These are phyloP conservation scores for Macaca nemestrina DNA, from an alignment of 2,113 vertebrate species.

Conservation along the genomic window DNA sequence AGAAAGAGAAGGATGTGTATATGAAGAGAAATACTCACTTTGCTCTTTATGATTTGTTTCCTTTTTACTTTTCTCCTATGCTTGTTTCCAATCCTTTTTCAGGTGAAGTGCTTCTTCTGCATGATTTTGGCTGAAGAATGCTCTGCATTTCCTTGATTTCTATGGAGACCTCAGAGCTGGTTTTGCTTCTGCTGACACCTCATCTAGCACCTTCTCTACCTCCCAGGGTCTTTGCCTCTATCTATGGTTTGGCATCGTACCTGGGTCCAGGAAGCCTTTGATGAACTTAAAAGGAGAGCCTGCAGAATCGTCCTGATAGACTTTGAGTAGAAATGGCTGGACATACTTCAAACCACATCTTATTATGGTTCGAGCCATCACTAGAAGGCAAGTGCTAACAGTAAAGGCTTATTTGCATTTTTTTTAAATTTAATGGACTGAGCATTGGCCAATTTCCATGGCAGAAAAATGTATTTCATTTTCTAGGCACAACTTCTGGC, in stretches of 20 bases:
- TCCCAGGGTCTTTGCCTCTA: constrained; percentile 75
- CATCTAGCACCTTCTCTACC: constrained; percentile 68
- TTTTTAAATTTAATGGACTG: constrained; percentile 76
- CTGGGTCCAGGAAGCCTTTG: constrained; percentile 79
- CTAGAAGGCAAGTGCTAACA: constrained; percentile 75
- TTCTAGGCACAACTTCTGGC: constrained; percentile 65
- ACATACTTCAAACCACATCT: constrained; percentile 69
- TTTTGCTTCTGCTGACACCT: constrained; percentile 75
- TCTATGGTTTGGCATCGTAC: constrained; percentile 73
- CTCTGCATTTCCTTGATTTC: constrained; percentile 77
- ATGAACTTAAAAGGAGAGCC: constrained; percentile 77
- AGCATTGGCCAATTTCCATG: constrained; percentile 72
- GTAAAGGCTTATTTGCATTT: constrained; percentile 80
- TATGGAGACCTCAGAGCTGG: constrained; percentile 84
- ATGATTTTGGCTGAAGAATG: constrained; percentile 84
- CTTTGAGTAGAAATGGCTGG: constrained; percentile 77
- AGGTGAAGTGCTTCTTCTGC: constrained; percentile 86
- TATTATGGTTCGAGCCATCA: constrained; percentile 77
- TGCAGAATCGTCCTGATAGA: constrained; percentile 77
- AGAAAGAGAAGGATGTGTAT: constrained; percentile 8
- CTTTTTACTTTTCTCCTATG: constrained; percentile 79
- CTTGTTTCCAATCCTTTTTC: constrained; percentile 83
- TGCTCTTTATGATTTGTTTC: constrained; percentile 75
- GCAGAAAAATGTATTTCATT: constrained; percentile 64
- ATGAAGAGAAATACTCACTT: constrained; percentile 74